phyloP scores from a whole-genome alignment of 2,797 vertebrate genomes.

The Eulemur rubriventer region DNA sequence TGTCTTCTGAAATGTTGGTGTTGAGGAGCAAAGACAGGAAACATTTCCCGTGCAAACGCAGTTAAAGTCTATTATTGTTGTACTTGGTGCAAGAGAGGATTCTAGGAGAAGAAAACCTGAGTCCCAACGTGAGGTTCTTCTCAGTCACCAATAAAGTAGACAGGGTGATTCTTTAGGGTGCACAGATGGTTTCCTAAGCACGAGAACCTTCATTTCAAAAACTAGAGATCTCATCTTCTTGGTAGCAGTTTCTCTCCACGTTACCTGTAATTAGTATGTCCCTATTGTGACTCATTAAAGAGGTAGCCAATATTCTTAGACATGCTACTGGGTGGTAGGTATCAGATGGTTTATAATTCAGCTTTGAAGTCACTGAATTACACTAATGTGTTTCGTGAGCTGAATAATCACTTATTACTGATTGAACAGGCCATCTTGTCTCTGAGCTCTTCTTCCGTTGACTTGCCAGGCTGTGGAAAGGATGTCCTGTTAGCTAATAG shows the following conservation, averaged over 20 bases:
- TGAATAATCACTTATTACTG: slow-evolving; percentile 50
- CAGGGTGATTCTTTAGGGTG: slow-evolving; percentile 51
- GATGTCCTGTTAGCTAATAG: not conserved
- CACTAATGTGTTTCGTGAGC: slow-evolving; percentile 50
- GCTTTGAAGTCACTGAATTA: slow-evolving; percentile 58
- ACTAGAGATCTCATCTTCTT: slow-evolving; percentile 64
- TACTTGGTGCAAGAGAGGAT: not conserved
- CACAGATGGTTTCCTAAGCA: slow-evolving; percentile 55
- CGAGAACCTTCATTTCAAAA: slow-evolving; percentile 65
- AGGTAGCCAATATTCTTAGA: slow-evolving; percentile 41
- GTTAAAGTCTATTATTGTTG: not conserved
- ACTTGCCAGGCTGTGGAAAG: slow-evolving; percentile 46
- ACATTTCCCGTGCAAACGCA: not conserved
- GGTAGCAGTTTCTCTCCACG: slow-evolving; percentile 58
- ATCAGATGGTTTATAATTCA: slow-evolving; percentile 21
- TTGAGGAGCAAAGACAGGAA: not conserved
- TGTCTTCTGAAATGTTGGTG: not conserved
- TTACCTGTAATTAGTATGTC: slow-evolving; percentile 40
- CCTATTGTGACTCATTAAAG: not conserved
- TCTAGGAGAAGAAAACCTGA: not conserved
- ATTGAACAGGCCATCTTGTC: slow-evolving; percentile 38
- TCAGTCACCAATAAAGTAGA: not conserved
- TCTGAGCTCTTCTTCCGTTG: slow-evolving; percentile 39
- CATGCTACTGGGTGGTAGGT: not conserved
- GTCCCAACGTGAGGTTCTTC: slow-evolving; percentile 30